Evolutionary conservation across 2,797 vertebrate genomes (phyloP), one percentile per base, ranked within the genome.

Genomic region (Smutsia gigantea): DNA sequence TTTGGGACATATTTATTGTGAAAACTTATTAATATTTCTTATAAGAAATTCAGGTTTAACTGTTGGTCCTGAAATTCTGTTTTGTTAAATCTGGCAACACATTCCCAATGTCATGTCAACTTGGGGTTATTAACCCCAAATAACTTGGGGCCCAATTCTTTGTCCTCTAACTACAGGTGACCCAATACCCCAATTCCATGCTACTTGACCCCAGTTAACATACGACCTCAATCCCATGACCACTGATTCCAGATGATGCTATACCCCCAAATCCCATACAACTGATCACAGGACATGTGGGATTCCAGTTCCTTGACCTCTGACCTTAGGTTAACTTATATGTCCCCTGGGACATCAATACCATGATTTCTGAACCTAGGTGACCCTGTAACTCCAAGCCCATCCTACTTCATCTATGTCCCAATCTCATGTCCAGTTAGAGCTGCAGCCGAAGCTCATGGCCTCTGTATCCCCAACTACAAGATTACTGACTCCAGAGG

Each of bases 11-110:
- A 53, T 12, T 75, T 69, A 75, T 7, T 59, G 42, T 78, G 79
- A 46, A n/a, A 86, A 74, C 46, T 1, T 39, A 53, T 53, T 90
- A 12, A 46, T 27, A 2, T 53, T 66, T 57, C 53, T 71, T 55
- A 61, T 66, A 42, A 91, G 74, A 90, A 81, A 95, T 93, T 85
- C 53, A 90, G 68, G 42, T 92, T 90, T 92, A 89, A 57, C 31
- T 87, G 37, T 55, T 59, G 77, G 63, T 69, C 78, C 69, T 74
- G 19, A 83, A 90, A 23, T 95, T 96, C 86, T 86, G 51, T 87
- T 90, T 90, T 63, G n/a, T 61, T 94, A 29, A 64, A 55, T 90
- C 61, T 92, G 68, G 68, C 29, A 74, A 64, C 34, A 53, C 81
- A 53, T 25, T 53, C 21, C 42, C 55, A n/a, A 55, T 55, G 37